Evolutionary conservation across 1,140 invertebrate species (phyloP).

Genomic region (Tachypleus tridentatus): DNA sequence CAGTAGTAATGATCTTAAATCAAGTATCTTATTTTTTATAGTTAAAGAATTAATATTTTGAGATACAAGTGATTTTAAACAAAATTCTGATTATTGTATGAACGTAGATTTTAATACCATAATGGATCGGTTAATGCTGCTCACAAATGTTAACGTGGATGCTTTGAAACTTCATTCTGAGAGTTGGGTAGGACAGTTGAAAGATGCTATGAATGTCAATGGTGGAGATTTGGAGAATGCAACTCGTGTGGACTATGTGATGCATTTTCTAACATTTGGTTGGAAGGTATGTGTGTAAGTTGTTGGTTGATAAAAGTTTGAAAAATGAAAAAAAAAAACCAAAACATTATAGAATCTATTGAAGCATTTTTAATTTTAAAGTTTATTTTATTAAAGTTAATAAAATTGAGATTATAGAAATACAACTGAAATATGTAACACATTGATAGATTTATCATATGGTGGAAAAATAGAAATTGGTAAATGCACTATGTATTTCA

Average conservation of each 20-base stretch:
- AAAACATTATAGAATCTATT: too few species aligned
- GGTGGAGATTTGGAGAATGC: constrained; percentile 49
- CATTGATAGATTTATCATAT: not conserved
- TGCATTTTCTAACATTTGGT: constrained; percentile 36
- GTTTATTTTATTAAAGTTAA: too few species aligned
- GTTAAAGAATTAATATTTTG: too few species aligned
- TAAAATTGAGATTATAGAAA: not conserved
- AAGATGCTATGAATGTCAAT: constrained; percentile 50
- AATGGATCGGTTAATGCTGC: constrained; percentile 41
- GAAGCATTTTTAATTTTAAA: too few species aligned
- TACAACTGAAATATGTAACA: not conserved
- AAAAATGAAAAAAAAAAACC: constrained; percentile 2
- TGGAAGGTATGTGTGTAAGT: constrained; percentile 32
- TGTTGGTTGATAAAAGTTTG: not conserved
- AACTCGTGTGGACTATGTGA: constrained; percentile 40
- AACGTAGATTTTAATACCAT: constrained; percentile 46
- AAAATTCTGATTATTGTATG: too few species aligned
- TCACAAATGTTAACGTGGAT: constrained; percentile 47
- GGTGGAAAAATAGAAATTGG: too few species aligned
- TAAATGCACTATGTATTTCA: too few species aligned
- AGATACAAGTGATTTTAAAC: too few species aligned
- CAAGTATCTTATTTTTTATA: not conserved
- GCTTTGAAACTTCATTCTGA: constrained; percentile 41
- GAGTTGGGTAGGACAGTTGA: constrained; percentile 46
- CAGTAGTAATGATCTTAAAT: not conserved